Evolutionary conservation across 1,140 invertebrate genomes (phyloP).

Genomic region (Octopus sinensis): DNA sequence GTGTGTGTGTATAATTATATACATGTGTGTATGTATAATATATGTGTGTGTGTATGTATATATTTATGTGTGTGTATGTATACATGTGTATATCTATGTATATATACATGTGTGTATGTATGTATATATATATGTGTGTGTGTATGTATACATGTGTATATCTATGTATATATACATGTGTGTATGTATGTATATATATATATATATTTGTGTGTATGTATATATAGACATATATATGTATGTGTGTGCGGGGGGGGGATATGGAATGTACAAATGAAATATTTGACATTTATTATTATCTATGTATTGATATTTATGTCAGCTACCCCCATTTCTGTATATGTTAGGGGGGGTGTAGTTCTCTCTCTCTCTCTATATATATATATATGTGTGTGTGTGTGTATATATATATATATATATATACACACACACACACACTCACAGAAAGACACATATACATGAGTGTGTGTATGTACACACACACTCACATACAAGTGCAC

Average conservation of each 20-base stretch:
- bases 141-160: background rate
- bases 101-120: background rate
- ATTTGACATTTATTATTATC: too few relatives aligned
- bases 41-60: background rate
- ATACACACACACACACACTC: too few relatives aligned
- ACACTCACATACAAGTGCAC: too few relatives aligned
- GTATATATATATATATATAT: too few relatives aligned
- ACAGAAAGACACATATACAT: too few relatives aligned
- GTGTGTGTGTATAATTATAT: background rate
- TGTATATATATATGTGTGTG: background rate
- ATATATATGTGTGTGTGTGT: too few relatives aligned
- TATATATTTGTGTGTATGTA: background rate
- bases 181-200: background rate
- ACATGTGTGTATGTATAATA: background rate
- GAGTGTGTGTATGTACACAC: too few relatives aligned
- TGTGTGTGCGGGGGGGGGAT: background rate
- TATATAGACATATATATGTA: background rate
- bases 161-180: background rate
- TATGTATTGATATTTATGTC: too few relatives aligned
- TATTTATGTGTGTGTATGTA: background rate
- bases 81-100: background rate
- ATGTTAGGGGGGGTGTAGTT: too few relatives aligned
- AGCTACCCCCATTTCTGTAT: too few relatives aligned
- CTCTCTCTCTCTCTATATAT: too few relatives aligned
- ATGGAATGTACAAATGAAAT: background rate